phyloP scores from a whole-genome alignment of 2,888 invertebrate species.

The Plagodis dolabraria region DNA sequence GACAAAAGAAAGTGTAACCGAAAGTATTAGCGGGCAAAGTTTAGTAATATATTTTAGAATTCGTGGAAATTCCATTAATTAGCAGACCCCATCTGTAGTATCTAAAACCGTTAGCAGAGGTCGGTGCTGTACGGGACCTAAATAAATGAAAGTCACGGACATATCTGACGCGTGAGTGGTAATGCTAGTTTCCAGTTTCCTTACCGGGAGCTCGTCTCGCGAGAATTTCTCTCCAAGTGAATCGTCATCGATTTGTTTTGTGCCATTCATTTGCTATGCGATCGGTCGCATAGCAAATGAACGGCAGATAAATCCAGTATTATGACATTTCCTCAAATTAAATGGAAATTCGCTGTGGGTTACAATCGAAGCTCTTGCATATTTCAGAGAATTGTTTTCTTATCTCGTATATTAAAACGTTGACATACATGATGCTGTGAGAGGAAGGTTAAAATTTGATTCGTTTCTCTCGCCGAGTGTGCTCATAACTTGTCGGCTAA shows the following conservation, averaged over 20 bases:
- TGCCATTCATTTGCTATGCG: background rate
- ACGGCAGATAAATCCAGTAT: background rate
- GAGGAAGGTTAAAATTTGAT: no score
- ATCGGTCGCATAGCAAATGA: background rate
- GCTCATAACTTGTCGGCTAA: no score
- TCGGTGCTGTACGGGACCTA: no score
- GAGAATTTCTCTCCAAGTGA: slow-evolving; percentile 24
- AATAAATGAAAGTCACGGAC: background rate
- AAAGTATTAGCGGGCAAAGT: no score
- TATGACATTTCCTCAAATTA: background rate
- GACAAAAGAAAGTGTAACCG: no score
- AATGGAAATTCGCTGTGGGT: background rate
- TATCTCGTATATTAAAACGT: no score
- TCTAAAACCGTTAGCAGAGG: no score
- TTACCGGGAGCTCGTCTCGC: slow-evolving; percentile 13
- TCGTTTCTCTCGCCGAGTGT: no score
- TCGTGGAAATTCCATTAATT: no score
- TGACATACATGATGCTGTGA: no score
- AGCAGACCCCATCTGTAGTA: no score
- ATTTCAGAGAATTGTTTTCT: background rate
- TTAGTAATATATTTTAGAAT: no score
- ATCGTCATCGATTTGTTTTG: slow-evolving; percentile 2
- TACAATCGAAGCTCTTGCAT: background rate
- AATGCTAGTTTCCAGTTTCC: slow-evolving; percentile 16
- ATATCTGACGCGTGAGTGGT: background rate